Base-by-base conservation (phyloP, 2,888 invertebrate genomes). In the Callinectes sapidus region DNA sequence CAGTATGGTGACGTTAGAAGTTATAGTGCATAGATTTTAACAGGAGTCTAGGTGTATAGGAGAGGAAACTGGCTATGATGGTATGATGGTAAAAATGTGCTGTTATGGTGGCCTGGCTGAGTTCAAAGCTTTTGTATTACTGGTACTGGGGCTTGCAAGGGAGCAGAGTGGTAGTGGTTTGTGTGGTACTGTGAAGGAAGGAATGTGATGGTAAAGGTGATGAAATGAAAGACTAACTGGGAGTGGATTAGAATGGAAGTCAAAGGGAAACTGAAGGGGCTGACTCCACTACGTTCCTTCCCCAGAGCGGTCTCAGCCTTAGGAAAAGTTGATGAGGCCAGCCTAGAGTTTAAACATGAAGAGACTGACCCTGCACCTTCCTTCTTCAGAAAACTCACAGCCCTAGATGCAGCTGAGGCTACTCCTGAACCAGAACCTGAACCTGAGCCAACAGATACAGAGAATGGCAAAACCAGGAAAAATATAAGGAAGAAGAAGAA, bases 221-320 rank as follows among this genome's bases (percentile, higher is more conserved):
- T 81, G 81, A 35, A 13, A 77, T 77, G 71, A 81, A 35, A 81
- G 81, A 81, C 32, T 81, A 81, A 81, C 32, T 32, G 32, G 81
- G 81, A 81, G 16, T 81, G 81, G 0, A 2, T 71, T 81, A 81
- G 81, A 35, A 35, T 81, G 35, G 81, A 18, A 81, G 32, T 35
- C 13, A 81, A 48, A 48, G 32, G 81, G 35, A 18, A 3, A 32
- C 32, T 16, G 35, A 81, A 32, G 81, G 23, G 35, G 81, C 35
- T 81, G 32, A 81, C 35, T n/a, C 81, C 35, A 81, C 16, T 23
- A 35, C 35, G 14, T 81, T 81, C 81, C 81, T 81, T 81, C 81
- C 81, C 81, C 81, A 81, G 81, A 81, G 35, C 35, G 16, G 13
- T 81, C 35, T 81, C 81, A 81, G 81, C 81, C 81, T 81, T 81